A percentile compares a stretch with the other conserved stretches of the same genome.
These are phyloP conservation scores for Mythimna pallens DNA, from an alignment of 2,888 invertebrate species.

Conservation along the genomic window DNA sequence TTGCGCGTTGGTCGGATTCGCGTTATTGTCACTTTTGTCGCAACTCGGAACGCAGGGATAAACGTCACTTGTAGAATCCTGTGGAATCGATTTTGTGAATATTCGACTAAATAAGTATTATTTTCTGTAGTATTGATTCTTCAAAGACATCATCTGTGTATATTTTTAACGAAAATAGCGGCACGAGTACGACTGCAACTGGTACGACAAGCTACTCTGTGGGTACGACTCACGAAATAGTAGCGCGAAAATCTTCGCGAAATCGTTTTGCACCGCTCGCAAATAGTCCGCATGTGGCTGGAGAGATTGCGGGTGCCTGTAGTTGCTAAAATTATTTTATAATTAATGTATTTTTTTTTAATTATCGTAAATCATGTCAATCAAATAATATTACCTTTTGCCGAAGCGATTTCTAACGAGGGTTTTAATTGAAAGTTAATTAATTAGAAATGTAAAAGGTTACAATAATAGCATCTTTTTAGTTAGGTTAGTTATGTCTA, in stretches of 20 bases:
- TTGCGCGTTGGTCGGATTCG: too few species aligned
- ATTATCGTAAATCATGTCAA: background rate
- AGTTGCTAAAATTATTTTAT: background rate
- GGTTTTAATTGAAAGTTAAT: slow-evolving; percentile 29
- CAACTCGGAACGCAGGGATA: too few species aligned
- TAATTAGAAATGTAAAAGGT: slow-evolving; percentile 70
- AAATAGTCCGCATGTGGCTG: slow-evolving; percentile 3
- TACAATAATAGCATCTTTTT: slow-evolving; percentile 52
- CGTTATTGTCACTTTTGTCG: too few species aligned
- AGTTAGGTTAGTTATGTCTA: slow-evolving; percentile 50
- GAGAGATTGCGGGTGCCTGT: background rate
- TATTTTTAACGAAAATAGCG: slow-evolving; percentile 4
- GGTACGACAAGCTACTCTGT: too few species aligned
- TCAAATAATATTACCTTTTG: slow-evolving; percentile 4
- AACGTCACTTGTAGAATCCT: background rate
- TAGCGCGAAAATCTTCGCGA: slow-evolving; percentile 32
- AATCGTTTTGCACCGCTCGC: slow-evolving; percentile 7
- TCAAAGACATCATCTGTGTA: slow-evolving; percentile 10
- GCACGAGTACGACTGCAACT: background rate
- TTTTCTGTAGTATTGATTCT: background rate
- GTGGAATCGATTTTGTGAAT: background rate
- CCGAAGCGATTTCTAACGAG: background rate
- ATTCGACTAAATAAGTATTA: slow-evolving; percentile 21
- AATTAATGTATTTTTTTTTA: background rate
- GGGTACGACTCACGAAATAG: too few species aligned